Base-by-base conservation (phyloP, 1,140 invertebrate genomes). In the Conopomorpha cramerella region DNA sequence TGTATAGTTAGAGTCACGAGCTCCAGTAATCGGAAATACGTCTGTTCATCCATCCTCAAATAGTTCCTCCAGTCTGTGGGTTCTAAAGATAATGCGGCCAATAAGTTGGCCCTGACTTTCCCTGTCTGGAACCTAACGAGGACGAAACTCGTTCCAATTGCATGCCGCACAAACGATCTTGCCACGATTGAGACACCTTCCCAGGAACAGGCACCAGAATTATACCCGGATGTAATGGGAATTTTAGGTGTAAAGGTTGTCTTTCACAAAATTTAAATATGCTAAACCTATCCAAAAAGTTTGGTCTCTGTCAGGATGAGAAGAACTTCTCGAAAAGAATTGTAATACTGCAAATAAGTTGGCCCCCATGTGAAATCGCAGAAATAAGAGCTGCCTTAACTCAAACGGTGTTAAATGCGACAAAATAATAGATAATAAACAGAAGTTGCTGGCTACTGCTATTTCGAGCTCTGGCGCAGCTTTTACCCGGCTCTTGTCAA, bases 321-420 rank as follows among this genome's bases (percentile, higher is more conserved):
- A 11, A 15, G 15, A 31, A 3, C 30, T 31, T 16, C 8, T 31
- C 8, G 30, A 31, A 4, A 31, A 16, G 11, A 11, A 31, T 13
- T 11, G 13, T 15, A 15, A 16, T 15, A 31, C 11, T 31, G 30
- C 15, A 11, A 13, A 31, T 15, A 16, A 31, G 4, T 31, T 7
- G 8, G 3, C 6, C 12, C 30, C 30, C 30, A 6, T 15, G 13
- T 31, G 6, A 15, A 6, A 31, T 15, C 16, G 7, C 30, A 13
- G 30, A 31, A 16, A 31, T 31, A 13, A 31, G 16, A 11, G 30
- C 30, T 6, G 30, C 30, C 30, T 16, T 31, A 16, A 15, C 15
- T 3, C 12, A 31, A 11, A 31, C 11, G 4, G 6, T 16, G 11
- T 7, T 31, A 13, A 13, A 3, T 15, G 16, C 6, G 30, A 31